Percentiles rank a stretch among this genome's conserved stretches.
Evolutionary conservation across 2,113 vertebrate genomes (phyloP).

Genomic region (Struthio camelus): DNA sequence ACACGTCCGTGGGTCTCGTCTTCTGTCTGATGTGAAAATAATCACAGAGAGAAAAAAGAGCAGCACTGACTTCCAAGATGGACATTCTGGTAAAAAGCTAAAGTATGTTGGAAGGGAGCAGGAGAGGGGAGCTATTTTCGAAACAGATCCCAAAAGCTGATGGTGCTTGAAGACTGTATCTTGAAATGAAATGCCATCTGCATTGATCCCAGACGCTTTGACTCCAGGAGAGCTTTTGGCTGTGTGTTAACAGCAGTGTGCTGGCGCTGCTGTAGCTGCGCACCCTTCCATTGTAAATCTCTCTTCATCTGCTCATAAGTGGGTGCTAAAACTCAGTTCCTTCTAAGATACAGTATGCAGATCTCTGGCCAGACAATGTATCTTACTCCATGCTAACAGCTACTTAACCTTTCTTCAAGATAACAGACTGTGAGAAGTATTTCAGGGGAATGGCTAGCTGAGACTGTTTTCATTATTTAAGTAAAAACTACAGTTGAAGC

Average conservation of each 20-base stretch:
- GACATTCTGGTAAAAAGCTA: background rate
- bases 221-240: background rate
- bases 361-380: background rate
- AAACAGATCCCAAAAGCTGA: constrained; percentile 14
- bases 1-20: background rate
- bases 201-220: background rate
- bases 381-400: background rate
- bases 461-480: background rate
- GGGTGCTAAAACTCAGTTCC: background rate
- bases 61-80: constrained; percentile 9
- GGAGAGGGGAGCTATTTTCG: constrained; percentile 15
- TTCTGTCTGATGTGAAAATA: background rate
- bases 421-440: background rate
- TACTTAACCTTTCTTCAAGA: background rate
- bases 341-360: background rate
- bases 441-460: background rate
- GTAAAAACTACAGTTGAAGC: background rate
- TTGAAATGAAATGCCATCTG: constrained; percentile 1
- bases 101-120: constrained; percentile 48
- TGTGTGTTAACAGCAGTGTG: background rate
- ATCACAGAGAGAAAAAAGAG: background rate
- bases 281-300: background rate
- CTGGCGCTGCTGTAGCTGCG: background rate
- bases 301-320: background rate
- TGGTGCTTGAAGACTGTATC: constrained; percentile 12